A percentile compares a stretch with the other conserved stretches of the same genome.
These are phyloP conservation scores for Bathynomus jamesi DNA, from an alignment of 1,140 invertebrate genomes.

Conservation along the genomic window DNA sequence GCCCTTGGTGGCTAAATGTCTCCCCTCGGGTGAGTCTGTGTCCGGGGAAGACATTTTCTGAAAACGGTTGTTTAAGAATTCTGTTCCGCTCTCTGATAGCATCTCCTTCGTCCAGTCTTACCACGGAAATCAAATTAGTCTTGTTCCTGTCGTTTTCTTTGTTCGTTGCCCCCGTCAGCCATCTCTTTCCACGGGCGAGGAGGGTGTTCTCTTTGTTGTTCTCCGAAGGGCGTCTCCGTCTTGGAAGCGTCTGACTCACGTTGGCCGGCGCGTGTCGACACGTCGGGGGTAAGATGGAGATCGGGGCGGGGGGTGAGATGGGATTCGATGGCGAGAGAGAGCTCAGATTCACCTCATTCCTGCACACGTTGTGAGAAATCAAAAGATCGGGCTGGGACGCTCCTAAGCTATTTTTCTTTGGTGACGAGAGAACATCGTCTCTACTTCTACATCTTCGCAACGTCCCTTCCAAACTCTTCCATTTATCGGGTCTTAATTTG, in stretches of 20 bases:
- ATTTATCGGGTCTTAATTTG: slow-evolving; percentile 14
- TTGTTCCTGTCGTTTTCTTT: slow-evolving; percentile 1
- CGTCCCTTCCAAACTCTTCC: slow-evolving; percentile 16
- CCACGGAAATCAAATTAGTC: not conserved
- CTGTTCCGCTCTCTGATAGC: not conserved
- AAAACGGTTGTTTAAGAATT: slow-evolving; percentile 9
- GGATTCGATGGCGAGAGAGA: not conserved
- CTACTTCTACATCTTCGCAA: slow-evolving; percentile 28
- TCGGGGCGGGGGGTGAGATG: slow-evolving; percentile 19
- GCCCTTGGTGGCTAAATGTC: not conserved
- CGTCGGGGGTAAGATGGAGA: slow-evolving; percentile 33
- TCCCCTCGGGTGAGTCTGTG: slow-evolving; percentile 1
- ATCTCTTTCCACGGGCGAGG: slow-evolving; percentile 26
- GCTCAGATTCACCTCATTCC: not conserved
- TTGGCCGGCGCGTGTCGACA: slow-evolving; percentile 18
- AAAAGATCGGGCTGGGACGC: slow-evolving; percentile 34
- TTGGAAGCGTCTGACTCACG: slow-evolving; percentile 28
- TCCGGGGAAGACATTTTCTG: not conserved
- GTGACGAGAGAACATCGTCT: slow-evolving; percentile 26
- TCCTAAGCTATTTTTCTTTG: slow-evolving; percentile 24
- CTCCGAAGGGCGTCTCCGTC: slow-evolving; percentile 22
- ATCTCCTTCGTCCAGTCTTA: not conserved
- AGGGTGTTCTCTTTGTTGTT: slow-evolving; percentile 17
- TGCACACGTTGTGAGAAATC: slow-evolving; percentile 27
- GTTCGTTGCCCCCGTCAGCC: slow-evolving; percentile 19